Evolutionary conservation across 1,140 invertebrate species (phyloP), one percentile per base, ranked within the genome.

Genomic region (Heliconius congener): DNA sequence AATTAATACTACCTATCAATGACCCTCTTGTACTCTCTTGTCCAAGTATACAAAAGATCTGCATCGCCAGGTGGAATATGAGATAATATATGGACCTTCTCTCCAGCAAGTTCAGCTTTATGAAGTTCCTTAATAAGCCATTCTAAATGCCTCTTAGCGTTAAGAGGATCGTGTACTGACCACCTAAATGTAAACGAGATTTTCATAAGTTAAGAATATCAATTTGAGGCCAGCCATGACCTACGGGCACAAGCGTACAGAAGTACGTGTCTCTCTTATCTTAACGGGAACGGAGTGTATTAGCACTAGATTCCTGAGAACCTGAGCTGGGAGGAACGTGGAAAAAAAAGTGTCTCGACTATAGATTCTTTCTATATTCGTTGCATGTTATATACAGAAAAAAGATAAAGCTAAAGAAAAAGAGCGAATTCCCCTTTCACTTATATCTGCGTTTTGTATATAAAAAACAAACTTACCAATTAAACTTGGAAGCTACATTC

Each of bases 61-160:
- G 94, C 86, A 23, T 95, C 95, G 9, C 97, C 97, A 1, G 97
- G 96, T 0, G 97, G 97, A 74, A 99, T 96, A 85, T 99, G 98
- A 1, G 96, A 96, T 23, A 99, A 88, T 55, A 99, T 97, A 85
- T 98, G 97, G 8, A 98, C 98, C 83, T 96, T 96, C 87, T 98
- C 97, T 3, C 94, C 92, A 9, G 95, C 95, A 50, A 94, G 86
- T 90, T 98, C 98, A 18, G 98, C 97, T 82, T 96, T 87, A 50
- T 96, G 90, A 16, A 99, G 90, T 6, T 96, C 96, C 19, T 96
- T 86, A 1, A 96, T 95, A 16, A 98, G 88, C 98, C 98, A 99
- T 74, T 96, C 93, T 70, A 98, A 93, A 86, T 98, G 97, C 19
- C 92, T 95, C 82, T 95, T 95, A 4, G 96, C 95, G 85, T 97